Base-by-base conservation (phyloP, 2,797 vertebrate species). In the Syncerus caffer region DNA sequence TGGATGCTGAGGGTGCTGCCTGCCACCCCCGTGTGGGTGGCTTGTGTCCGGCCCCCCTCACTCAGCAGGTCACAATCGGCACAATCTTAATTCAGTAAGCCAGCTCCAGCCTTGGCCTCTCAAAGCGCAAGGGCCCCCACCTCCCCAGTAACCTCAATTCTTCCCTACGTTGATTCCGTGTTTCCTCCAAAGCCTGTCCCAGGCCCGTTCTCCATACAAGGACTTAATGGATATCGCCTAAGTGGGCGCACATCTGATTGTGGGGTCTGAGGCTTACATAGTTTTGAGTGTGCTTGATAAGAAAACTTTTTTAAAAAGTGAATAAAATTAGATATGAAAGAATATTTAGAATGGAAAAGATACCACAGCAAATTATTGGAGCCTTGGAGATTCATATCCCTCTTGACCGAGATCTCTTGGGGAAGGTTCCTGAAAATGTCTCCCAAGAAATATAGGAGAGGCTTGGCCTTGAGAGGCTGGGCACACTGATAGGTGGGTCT, bases 331-430 rank as follows among this genome's bases (percentile, higher is more conserved):
- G 67, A 12, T 19, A 31, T n/a, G 3, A 71, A 62, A 85, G 55
- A 89, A 38, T 47, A 25, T 87, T 90, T 55, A 76, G 27, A 83
- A 42, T n/a, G 60, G 82, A n/a, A 62, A 85, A 78, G 45, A 86
- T 62, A 29, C 31, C 13, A 25, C 67, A 91, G 78, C n/a, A 34
- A 89, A 42, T 76, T 17, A 19, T 21, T 13, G 13, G 42, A 31
- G 57, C 15, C 86, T 84, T 51, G 42, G 90, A 64, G 67, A 82
- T 10, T 13, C 0, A 0, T 19, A 15, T 53, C 53, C 58, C 29
- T 67, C n/a, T 45, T 58, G 60, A 74, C 27, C 0, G 3, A 38
- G 76, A 12, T 38, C 38, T 89, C 80, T 64, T 17, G 21, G 7
- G 84, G 45, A 27, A 85, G 17, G 27, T 88, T 17, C 3, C 64